Base-by-base conservation (phyloP, 2,797 vertebrate species). In the Parotocinclus haroldoi region DNA sequence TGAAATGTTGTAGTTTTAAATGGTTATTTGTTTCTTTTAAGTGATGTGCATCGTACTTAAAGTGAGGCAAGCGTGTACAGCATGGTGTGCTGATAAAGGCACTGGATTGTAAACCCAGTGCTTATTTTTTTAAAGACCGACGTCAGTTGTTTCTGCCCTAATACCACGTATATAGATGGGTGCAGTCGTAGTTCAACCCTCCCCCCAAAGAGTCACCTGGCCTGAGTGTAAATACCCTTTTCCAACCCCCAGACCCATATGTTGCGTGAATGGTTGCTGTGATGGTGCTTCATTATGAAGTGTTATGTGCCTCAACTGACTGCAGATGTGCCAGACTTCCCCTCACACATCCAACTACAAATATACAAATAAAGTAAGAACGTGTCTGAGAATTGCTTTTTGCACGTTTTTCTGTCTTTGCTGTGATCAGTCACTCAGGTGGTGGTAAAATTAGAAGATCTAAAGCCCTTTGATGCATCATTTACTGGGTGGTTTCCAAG, bases 231-330 rank as follows among this genome's bases (percentile, higher is more conserved):
- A 66, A 62, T 63, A 62, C 71, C 65, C 49, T 56, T 9, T 27
- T 38, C 57, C 46, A 48, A 36, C 61, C 64, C 49, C 62, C 66
- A 71, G 61, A 63, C 65, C 77, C 79, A 77, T 76, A 76, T 80
- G 79, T 79, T 69, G 68, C 9, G 68, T 75, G 74, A 78, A 75
- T 45, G 69, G 63, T 71, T 58, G 44, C 54, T 13, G 56, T 17
- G 69, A 78, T 66, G 71, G 76, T 71, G 70, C 66, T 76, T 82
- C 79, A 80, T 82, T 78, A 82, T 72, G 72, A 76, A 57, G 77
- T 79, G 79, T 76, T 68, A 73, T 72, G 74, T 75, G 66, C 68
- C 59, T 73, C 42, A 52, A 49, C 67, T 76, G 74, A 76, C 76
- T 74, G 57, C 70, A 75, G 67, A 75, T 69, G 73, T 73, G 76